Conservation (phyloP, 2,888 invertebrate species). For the Agrypnus murinus region DNA sequence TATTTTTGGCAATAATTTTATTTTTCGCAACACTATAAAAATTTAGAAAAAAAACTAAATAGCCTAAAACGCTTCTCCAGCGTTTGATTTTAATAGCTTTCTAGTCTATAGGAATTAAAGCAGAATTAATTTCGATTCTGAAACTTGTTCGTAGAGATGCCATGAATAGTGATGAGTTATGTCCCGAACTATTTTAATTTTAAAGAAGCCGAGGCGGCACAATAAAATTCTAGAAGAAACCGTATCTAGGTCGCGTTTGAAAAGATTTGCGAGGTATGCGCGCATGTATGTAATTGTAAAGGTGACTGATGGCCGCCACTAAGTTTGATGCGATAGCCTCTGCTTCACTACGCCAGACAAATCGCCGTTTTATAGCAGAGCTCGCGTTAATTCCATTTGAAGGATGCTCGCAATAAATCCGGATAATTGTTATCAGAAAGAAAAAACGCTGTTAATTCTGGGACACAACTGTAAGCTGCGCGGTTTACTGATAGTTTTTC, state of each 20-base stretch:
- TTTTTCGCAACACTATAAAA: too few relatives aligned
- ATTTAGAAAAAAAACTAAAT: too few relatives aligned
- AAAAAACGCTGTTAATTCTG: slow-evolving; percentile 58
- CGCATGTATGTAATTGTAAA: slow-evolving; percentile 55
- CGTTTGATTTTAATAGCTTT: slow-evolving; percentile 26
- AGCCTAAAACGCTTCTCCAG: too few relatives aligned
- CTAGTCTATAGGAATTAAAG: slow-evolving; percentile 26
- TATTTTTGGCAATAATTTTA: too few relatives aligned
- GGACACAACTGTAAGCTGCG: slow-evolving; percentile 47
- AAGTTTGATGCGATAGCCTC: slow-evolving; percentile 57
- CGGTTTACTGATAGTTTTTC: slow-evolving; percentile 44
- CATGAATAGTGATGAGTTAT: slow-evolving; percentile 47
- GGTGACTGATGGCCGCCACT: slow-evolving; percentile 62
- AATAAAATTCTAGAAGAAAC: slow-evolving; percentile 31
- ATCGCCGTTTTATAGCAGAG: slow-evolving; percentile 68
- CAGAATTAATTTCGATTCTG: slow-evolving; percentile 43
- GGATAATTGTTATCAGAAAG: slow-evolving; percentile 69
- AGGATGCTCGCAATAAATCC: slow-evolving; percentile 68
- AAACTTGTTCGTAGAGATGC: slow-evolving; percentile 42
- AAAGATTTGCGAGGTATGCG: slow-evolving; percentile 41
- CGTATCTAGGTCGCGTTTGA: slow-evolving; percentile 35
- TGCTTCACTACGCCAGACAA: slow-evolving; percentile 62
- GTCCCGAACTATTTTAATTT: slow-evolving; percentile 48
- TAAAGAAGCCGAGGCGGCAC: slow-evolving; percentile 26
- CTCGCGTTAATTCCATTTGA: slow-evolving; percentile 69